These are phyloP conservation scores for Myotis findleyi DNA, from an alignment of 2,797 vertebrate species.

Conservation along the genomic window DNA sequence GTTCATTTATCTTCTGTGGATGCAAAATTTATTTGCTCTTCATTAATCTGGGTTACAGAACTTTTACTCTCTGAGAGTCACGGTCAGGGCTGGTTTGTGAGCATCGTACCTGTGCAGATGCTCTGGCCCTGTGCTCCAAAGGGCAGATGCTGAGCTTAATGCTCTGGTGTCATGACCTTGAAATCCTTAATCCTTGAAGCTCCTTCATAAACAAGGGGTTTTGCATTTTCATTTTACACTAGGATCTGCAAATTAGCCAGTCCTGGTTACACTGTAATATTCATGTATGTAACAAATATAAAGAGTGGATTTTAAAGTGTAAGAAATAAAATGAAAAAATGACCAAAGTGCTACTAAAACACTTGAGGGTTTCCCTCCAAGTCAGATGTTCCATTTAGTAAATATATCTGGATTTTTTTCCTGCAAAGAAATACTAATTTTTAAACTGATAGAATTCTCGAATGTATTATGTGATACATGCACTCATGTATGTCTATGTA, in stretches of 20 bases:
- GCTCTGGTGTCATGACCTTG: neutral
- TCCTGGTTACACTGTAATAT: neutral
- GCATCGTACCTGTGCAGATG: fast-evolving
- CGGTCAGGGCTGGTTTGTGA: neutral
- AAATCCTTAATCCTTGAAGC: neutral
- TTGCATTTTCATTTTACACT: constrained; percentile 12
- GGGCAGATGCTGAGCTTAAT: neutral
- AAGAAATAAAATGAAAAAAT: constrained; percentile 27
- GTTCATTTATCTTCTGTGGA: neutral
- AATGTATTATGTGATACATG: neutral
- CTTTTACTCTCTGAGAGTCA: neutral
- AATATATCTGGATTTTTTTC: neutral
- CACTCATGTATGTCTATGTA: neutral
- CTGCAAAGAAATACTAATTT: neutral
- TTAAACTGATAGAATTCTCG: neutral
- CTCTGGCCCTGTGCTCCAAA: neutral
- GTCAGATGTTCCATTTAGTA: neutral
- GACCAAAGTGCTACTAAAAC: neutral
- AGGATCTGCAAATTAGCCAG: neutral
- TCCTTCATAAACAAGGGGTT: neutral
- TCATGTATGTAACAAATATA: neutral
- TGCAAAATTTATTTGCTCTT: constrained; percentile 28
- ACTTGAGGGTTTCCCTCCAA: constrained; percentile 14
- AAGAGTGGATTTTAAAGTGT: constrained; percentile 15
- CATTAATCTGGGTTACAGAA: neutral